phyloP scores from a whole-genome alignment of 2,888 invertebrate species.

The Nomada fabriciana region DNA sequence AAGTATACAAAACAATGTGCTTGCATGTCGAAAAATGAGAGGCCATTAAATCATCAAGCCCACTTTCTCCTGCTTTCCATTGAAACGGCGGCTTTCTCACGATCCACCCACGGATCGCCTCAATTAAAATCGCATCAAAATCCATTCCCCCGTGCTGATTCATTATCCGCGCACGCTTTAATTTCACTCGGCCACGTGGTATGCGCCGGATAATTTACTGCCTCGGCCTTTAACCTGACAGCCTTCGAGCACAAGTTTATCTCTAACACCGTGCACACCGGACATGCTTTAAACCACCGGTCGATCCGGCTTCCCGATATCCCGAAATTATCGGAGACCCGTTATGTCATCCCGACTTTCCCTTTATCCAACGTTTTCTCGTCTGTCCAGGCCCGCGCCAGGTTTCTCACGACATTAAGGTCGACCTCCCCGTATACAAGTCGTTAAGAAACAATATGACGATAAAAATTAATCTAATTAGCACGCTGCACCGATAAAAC shows the following conservation, averaged over 20 bases:
- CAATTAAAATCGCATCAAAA: conserved; percentile 56
- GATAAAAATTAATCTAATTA: conserved; percentile 56
- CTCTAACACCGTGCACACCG: conserved; percentile 27
- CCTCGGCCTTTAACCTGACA: conserved; percentile 51
- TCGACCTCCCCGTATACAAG: conserved; percentile 26
- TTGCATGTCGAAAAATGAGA: neutral
- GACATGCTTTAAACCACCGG: neutral
- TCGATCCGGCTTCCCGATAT: conserved; percentile 49
- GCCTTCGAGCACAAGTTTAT: conserved; percentile 33
- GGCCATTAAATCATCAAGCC: neutral
- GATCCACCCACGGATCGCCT: conserved; percentile 14
- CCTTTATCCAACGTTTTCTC: conserved; percentile 32
- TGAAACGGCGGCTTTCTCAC: conserved; percentile 37
- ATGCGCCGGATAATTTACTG: conserved; percentile 52
- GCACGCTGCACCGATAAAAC: conserved; percentile 49
- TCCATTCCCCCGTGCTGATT: conserved; percentile 39
- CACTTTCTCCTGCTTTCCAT: conserved; percentile 4
- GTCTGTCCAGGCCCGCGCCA: conserved; percentile 55
- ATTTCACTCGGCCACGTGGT: conserved; percentile 43
- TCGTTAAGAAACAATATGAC: conserved; percentile 26
- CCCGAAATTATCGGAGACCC: conserved; percentile 42
- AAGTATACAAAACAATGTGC: neutral
- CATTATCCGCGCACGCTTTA: conserved; percentile 50
- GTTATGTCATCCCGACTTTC: conserved; percentile 49
- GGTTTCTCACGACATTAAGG: conserved; percentile 71